Percentiles rank a stretch among this genome's conserved stretches.
Evolutionary conservation across 1,140 invertebrate species (phyloP).

Genomic region (Panagrolaimus sp.): DNA sequence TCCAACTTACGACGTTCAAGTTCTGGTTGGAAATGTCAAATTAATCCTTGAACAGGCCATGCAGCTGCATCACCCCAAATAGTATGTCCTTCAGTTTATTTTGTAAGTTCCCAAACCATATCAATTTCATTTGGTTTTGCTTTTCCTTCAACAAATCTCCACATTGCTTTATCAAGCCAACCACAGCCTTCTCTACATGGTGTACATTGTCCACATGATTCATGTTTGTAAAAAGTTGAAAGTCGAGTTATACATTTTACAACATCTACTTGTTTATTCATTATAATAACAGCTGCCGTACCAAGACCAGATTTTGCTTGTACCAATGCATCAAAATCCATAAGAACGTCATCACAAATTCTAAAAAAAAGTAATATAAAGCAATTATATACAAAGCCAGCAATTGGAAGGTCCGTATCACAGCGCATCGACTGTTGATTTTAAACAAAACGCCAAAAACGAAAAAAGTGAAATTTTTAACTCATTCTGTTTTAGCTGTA

Average conservation of each 20-base stretch:
- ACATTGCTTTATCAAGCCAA: conserved; percentile 99
- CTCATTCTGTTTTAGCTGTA: no score
- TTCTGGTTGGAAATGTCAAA: conserved; percentile 91
- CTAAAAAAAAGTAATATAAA: no score
- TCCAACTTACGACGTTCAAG: no score
- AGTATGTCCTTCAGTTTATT: conserved; percentile 98
- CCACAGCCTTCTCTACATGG: conserved; percentile 91
- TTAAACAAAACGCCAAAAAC: no score
- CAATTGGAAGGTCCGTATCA: no score
- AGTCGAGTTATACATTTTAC: conserved; percentile 91
- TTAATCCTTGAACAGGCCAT: conserved; percentile 96
- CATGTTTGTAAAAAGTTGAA: conserved; percentile 97
- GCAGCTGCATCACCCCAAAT: conserved; percentile 99
- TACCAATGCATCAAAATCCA: conserved; percentile 96
- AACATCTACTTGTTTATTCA: conserved; percentile 93
- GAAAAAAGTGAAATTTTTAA: no score
- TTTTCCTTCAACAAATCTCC: conserved; percentile 81
- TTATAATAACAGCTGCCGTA: conserved; percentile 95
- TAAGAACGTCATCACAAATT: conserved; percentile 84
- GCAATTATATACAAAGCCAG: no score
- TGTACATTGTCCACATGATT: conserved; percentile 97
- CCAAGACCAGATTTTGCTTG: conserved; percentile 88
- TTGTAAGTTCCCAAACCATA: conserved; percentile 96
- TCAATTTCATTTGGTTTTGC: conserved; percentile 90
- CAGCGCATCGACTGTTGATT: no score